A percentile compares a stretch with the other conserved stretches of the same genome.
phyloP scores from a whole-genome alignment of 2,113 vertebrate genomes.

The Gavia stellata region DNA sequence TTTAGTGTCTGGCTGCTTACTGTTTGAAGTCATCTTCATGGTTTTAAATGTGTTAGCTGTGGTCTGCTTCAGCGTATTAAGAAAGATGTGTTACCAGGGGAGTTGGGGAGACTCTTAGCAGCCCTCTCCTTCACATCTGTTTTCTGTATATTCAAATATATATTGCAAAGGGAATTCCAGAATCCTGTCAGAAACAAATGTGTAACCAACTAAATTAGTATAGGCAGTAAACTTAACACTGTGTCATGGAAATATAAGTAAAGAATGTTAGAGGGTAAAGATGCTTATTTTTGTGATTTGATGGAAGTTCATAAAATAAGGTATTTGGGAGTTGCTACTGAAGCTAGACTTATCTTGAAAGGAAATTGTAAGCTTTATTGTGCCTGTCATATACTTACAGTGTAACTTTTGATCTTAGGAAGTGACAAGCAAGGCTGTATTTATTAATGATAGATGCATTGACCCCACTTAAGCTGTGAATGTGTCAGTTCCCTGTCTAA shows the following conservation, averaged over 20 bases:
- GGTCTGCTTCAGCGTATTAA: neutral
- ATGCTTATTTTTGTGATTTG: neutral
- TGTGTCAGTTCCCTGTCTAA: neutral
- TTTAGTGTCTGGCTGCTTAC: constrained; percentile 65
- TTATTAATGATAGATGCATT: neutral
- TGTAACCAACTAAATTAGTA: neutral
- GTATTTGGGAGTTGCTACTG: neutral
- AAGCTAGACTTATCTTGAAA: neutral
- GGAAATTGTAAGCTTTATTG: neutral
- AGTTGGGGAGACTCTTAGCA: neutral
- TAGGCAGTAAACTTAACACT: neutral
- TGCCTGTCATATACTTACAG: neutral
- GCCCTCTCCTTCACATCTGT: neutral
- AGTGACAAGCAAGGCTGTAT: neutral
- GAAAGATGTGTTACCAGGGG: neutral
- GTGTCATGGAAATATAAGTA: neutral
- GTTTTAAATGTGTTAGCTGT: neutral
- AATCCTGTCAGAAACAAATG: neutral
- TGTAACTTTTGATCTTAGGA: neutral
- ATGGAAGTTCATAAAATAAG: neutral
- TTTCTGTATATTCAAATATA: neutral
- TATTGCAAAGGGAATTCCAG: neutral
- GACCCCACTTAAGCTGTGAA: neutral
- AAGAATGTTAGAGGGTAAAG: neutral
- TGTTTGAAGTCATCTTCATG: constrained; percentile 40